A percentile compares a stretch with the other conserved stretches of the same genome.
Evolutionary conservation across 2,888 invertebrate species (phyloP).

Genomic region (Drosophila histrio): DNA sequence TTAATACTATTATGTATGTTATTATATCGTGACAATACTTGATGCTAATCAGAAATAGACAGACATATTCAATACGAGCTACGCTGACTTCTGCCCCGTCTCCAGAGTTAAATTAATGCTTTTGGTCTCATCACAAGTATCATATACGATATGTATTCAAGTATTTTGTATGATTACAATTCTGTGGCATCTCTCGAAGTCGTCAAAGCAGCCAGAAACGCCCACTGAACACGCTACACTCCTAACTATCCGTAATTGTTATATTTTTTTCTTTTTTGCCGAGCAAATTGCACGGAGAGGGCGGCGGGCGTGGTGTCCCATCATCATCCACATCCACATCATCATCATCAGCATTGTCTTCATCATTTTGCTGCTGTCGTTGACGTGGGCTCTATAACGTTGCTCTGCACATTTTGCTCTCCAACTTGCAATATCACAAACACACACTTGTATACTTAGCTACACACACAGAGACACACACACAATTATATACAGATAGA

Average conservation of each 20-base stretch:
- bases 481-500: slow-evolving; percentile 28
- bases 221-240: slow-evolving; percentile 49
- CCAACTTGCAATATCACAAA: slow-evolving; percentile 20
- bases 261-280: slow-evolving; percentile 42
- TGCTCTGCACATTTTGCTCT: slow-evolving; percentile 22
- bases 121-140: slow-evolving; percentile 11
- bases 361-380: not conserved
- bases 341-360: not conserved
- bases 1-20: not conserved
- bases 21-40: not conserved
- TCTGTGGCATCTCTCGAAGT: slow-evolving; percentile 28
- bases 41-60: slow-evolving; percentile 2
- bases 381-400: slow-evolving; percentile 1
- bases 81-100: not conserved
- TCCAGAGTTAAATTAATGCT: slow-evolving; percentile 6
- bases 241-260: slow-evolving; percentile 71
- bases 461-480: slow-evolving; percentile 3
- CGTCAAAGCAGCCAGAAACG: slow-evolving; percentile 10
- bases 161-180: slow-evolving; percentile 37
- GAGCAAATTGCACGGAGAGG: slow-evolving; percentile 56
- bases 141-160: slow-evolving; percentile 1
- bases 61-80: not conserved
- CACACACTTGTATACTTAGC: not conserved
- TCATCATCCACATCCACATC: slow-evolving; percentile 10
- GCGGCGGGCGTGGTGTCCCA: slow-evolving; percentile 44